Base-by-base conservation (phyloP, 1,140 invertebrate species). In the Steinernema feltiae region DNA sequence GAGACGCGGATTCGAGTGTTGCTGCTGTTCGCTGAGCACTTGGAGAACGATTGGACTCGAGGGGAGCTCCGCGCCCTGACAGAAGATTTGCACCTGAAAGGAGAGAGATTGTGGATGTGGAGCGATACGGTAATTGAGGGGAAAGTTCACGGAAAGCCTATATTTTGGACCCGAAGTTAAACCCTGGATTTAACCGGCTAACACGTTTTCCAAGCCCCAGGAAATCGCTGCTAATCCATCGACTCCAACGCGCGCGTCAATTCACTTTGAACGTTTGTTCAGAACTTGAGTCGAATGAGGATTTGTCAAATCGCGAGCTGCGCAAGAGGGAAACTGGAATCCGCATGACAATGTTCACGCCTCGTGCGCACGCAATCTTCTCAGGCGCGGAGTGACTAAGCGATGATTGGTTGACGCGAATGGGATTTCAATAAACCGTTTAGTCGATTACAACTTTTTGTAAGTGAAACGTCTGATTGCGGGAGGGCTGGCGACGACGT, bases 51-150 rank as follows among this genome's bases (percentile, higher is more conserved):
- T 73, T 1, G 79, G 79, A 32, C 74, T 77, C 30, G 79, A 81
- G 32, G 79, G 79, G 32, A 80, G 72, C 32, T 80, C 79, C 18
- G 71, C 41, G 32, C 79, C 79, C 74, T 76, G 78, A 69, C 79
- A 80, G 79, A 77, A 79, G 73, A 80, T 80, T 17, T 78, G 79
- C 32, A 80, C 79, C 79, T 80, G 77, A 7, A 80, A 76, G 21
- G 32, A 69, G 29, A 35, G 30, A 53, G 24, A 15, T n/a, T n/a
- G n/a, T n/a, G n/a, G 2, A 21, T 21, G 21, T 1, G 70, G n/a
- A 71, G 21, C n/a, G 35, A 71, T 7, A 71, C 21, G 32, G 72
- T 12, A 24, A 73, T 7, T 18, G 18, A 41, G 35, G 7, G 35
- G 35, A 41, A 41, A 41, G 7, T n/a, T n/a, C n/a, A n/a, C n/a